phyloP scores from a whole-genome alignment of 2,113 vertebrate genomes.

The Eclectus roratus region DNA sequence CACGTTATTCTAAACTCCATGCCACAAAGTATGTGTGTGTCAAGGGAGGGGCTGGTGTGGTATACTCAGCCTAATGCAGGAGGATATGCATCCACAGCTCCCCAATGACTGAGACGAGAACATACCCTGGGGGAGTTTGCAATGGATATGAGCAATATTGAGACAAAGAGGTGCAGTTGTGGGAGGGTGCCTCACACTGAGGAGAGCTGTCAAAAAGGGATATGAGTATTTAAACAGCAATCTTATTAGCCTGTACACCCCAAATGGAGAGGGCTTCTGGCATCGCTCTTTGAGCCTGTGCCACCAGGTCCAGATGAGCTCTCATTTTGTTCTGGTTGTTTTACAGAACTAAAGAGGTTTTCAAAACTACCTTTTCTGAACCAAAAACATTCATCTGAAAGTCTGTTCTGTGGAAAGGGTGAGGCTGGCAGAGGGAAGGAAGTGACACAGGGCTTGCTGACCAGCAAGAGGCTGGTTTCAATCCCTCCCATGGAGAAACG shows the following conservation, averaged over 20 bases:
- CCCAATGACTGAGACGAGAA: neutral
- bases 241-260: neutral
- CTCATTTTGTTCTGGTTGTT: neutral
- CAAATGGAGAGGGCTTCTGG: neutral
- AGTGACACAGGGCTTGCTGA: conserved; percentile 71
- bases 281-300: neutral
- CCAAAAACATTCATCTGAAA: conserved; percentile 62
- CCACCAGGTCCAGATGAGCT: conserved; percentile 33
- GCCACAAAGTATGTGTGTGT: neutral
- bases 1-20: neutral
- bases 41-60: neutral
- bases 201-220: neutral
- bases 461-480: conserved; percentile 44
- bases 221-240: neutral
- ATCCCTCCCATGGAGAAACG: neutral
- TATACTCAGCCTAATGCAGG: neutral
- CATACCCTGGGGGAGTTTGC: neutral
- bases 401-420: conserved; percentile 70
- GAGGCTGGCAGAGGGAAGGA: conserved; percentile 68
- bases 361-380: conserved; percentile 63
- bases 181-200: neutral
- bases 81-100: neutral
- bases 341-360: conserved; percentile 7
- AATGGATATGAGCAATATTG: neutral
- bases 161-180: neutral